A percentile compares a stretch with the other conserved stretches of the same genome.
Conservation (phyloP, 2,888 invertebrate species). For the Ophion ventricosus region DNA sequence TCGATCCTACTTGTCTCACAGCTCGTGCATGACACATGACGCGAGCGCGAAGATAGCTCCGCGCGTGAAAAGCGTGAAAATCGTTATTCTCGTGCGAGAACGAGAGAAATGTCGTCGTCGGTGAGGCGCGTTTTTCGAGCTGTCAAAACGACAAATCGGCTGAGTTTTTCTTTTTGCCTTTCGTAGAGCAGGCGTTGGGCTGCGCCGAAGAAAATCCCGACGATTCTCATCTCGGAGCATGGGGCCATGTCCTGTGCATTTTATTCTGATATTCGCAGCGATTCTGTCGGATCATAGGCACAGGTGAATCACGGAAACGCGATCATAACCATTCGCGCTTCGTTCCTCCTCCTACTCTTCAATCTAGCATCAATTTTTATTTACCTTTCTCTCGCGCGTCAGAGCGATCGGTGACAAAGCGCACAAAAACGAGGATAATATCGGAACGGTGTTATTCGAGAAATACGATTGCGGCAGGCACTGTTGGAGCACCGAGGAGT, state of each 20-base stretch:
- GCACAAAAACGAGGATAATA: constrained; percentile 70
- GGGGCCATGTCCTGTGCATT: constrained; percentile 70
- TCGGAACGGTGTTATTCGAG: constrained; percentile 80
- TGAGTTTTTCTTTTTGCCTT: constrained; percentile 23
- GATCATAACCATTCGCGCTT: not conserved
- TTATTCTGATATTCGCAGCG: constrained; percentile 67
- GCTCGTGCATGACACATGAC: too few species aligned
- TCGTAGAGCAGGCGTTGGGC: constrained; percentile 23
- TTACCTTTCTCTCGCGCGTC: not conserved
- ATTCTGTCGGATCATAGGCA: constrained; percentile 55
- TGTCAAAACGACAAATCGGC: constrained; percentile 58
- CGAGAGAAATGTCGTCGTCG: constrained; percentile 23
- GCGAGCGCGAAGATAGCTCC: constrained; percentile 50
- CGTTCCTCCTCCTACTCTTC: not conserved
- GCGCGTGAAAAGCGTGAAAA: constrained; percentile 52
- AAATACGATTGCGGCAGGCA: constrained; percentile 72
- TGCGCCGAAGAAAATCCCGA: constrained; percentile 7
- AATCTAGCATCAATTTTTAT: not conserved
- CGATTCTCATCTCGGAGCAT: constrained; percentile 68
- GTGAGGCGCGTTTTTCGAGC: constrained; percentile 22
- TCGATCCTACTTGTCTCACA: not conserved
- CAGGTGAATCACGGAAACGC: constrained; percentile 33
- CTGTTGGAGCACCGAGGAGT: constrained; percentile 79
- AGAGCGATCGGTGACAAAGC: constrained; percentile 68
- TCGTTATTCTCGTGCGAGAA: constrained; percentile 19